Base-by-base conservation (phyloP, 2,888 invertebrate genomes). In the Lumbricus terrestris region DNA sequence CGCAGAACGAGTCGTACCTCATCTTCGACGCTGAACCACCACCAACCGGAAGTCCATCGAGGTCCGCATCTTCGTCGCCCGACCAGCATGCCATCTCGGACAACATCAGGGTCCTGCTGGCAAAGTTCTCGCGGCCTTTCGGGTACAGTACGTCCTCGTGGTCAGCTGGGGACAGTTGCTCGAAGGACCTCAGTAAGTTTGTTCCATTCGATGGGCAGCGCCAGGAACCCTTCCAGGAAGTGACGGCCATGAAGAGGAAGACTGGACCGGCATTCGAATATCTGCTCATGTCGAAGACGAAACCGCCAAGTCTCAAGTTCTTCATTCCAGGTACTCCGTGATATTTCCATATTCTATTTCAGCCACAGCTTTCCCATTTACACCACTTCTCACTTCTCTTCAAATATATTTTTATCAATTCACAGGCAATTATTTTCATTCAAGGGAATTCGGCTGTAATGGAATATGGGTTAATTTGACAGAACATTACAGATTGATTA, bases 111-210 rank as follows among this genome's bases (percentile, higher is more conserved):
- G 89, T 89, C 23, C 40, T 88, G 0, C 83, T 88, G 34, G 89
- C 91, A 3, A 91, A 94, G 93, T 93, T 94, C 90, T 93, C 93
- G 90, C 91, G 91, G 8, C 94, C 94, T 15, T 94, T 94, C 42
- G 92, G 89, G 33, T 92, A 92, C 89, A 92, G 92, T 88, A 92
- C 92, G 11, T 88, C 90, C 5, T 90, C 90, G 40, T 92, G 92
- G 92, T 33, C 54, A 13, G 90, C 89, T 34, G 88, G 90, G 40
- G 37, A 69, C 38, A 82, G 83, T 82, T 92, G 92, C 88, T 34
- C 89, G 29, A 92, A 92, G 54, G 89, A 91, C 54, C 54, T 91
- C 35, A 89, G 83, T 23, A 82, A 82, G 47, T 83, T 83, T 33
- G 69, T 82, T 83, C 89, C 89, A 29, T 37, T 38, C 89, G 37